Conservation (phyloP, 2,797 vertebrate genomes). For the Channallabes apus region DNA sequence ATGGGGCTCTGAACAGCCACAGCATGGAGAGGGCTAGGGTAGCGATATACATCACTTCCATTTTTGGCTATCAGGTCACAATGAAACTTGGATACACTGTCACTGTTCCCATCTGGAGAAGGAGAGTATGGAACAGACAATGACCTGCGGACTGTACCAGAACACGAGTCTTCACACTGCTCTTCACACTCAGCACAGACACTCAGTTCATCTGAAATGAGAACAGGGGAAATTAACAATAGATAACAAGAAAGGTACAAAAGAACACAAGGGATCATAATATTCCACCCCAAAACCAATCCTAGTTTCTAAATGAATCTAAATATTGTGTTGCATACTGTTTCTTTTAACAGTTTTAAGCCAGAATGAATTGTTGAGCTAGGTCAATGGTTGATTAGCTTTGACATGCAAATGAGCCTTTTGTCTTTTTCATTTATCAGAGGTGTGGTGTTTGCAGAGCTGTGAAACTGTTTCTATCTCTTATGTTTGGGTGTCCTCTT, state of each 20-base stretch:
- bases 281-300: constrained; percentile 31
- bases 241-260: constrained; percentile 18
- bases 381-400: constrained; percentile 51
- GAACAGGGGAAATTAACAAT: constrained; percentile 38
- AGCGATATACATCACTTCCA: constrained; percentile 82
- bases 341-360: constrained; percentile 33
- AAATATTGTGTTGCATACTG: constrained; percentile 8
- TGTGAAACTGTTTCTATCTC: constrained; percentile 51
- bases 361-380: constrained; percentile 32
- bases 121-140: constrained; percentile 78
- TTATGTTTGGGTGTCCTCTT: constrained; percentile 39
- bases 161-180: constrained; percentile 75
- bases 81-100: constrained; percentile 83
- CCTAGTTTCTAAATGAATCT: background rate
- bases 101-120: constrained; percentile 74
- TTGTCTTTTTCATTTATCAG: constrained; percentile 57
- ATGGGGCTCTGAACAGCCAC: constrained; percentile 87
- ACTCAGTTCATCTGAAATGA: constrained; percentile 77
- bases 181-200: constrained; percentile 82
- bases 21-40: constrained; percentile 88
- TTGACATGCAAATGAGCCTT: constrained; percentile 60
- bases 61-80: constrained; percentile 86
- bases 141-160: constrained; percentile 69
- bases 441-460: constrained; percentile 56
- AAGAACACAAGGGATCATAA: constrained; percentile 19